A percentile compares a stretch with the other conserved stretches of the same genome.
Conservation (phyloP, 2,113 vertebrate species). For the Rhineura floridana region DNA sequence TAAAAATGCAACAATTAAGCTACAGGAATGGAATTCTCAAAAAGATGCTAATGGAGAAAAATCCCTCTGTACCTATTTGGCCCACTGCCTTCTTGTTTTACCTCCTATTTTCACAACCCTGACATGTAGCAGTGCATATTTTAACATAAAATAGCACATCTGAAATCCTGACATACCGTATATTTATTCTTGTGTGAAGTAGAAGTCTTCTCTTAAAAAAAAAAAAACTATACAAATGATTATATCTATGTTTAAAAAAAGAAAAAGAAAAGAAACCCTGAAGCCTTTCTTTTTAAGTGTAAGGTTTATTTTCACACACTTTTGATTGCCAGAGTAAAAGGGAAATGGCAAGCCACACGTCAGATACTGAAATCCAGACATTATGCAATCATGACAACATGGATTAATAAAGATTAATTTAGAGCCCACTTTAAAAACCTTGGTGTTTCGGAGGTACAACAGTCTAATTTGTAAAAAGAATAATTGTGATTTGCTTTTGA, state of each 20-base stretch:
- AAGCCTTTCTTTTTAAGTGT: constrained; percentile 69
- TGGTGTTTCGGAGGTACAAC: constrained; percentile 50
- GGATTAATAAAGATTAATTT: constrained; percentile 82
- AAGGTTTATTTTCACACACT: constrained; percentile 83
- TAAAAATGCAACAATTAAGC: constrained; percentile 73
- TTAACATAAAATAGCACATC: constrained; percentile 74
- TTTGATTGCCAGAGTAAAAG: constrained; percentile 77
- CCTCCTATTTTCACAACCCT: constrained; percentile 73
- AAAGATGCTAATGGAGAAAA: constrained; percentile 66
- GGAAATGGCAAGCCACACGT: constrained; percentile 62
- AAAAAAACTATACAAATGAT: constrained; percentile 54
- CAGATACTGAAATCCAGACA: constrained; percentile 73
- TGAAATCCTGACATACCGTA: constrained; percentile 71
- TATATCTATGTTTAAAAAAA: constrained; percentile 46
- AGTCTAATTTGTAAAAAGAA: constrained; percentile 39
- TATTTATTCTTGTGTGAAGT: constrained; percentile 73
- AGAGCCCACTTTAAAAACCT: constrained; percentile 64
- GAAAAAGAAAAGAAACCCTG: constrained; percentile 21
- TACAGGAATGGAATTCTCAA: constrained; percentile 60
- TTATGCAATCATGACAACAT: constrained; percentile 75
- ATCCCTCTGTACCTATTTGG: constrained; percentile 66
- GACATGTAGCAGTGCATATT: constrained; percentile 78
- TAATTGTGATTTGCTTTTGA: constrained; percentile 62
- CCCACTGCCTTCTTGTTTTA: constrained; percentile 73
- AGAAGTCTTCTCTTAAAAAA: constrained; percentile 52